These are phyloP conservation scores for Hemichromis elongatus DNA, from an alignment of 2,113 vertebrate genomes.

Conservation along the genomic window DNA sequence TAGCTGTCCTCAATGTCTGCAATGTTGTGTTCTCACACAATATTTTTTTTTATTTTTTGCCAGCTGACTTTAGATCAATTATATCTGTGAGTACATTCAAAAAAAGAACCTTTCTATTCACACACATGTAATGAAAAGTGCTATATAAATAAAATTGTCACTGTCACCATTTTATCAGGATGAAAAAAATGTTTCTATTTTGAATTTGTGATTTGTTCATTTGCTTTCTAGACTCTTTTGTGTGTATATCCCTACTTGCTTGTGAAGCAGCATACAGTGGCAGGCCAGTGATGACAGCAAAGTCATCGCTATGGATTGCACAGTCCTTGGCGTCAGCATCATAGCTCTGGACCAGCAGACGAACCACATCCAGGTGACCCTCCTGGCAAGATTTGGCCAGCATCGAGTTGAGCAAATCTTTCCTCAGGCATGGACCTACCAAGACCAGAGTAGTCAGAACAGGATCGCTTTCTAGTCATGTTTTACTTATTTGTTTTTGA, in stretches of 20 bases:
- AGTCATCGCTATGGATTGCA: conserved; percentile 79
- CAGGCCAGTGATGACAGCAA: conserved; percentile 82
- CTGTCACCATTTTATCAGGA: background rate
- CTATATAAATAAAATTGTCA: background rate
- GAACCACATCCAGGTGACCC: conserved; percentile 84
- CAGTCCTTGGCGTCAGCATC: conserved; percentile 81
- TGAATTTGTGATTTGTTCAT: background rate
- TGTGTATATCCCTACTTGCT: conserved; percentile 71
- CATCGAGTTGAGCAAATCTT: conserved; percentile 88
- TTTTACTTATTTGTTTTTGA: background rate
- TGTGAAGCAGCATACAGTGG: conserved; percentile 88
- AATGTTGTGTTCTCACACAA: no score
- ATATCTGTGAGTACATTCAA: no score
- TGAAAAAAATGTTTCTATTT: background rate
- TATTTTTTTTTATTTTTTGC: no score
- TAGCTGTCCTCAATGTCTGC: no score
- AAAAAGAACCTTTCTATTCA: no score
- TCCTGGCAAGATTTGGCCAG: conserved; percentile 84
- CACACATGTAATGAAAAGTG: background rate
- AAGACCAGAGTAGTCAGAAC: background rate
- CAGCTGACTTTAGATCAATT: no score
- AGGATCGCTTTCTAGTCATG: background rate
- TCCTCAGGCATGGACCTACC: conserved; percentile 70
- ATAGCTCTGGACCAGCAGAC: conserved; percentile 80
- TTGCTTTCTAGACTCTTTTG: background rate